phyloP scores from a whole-genome alignment of 2,797 vertebrate species.

The Halcyon chelicuti region DNA sequence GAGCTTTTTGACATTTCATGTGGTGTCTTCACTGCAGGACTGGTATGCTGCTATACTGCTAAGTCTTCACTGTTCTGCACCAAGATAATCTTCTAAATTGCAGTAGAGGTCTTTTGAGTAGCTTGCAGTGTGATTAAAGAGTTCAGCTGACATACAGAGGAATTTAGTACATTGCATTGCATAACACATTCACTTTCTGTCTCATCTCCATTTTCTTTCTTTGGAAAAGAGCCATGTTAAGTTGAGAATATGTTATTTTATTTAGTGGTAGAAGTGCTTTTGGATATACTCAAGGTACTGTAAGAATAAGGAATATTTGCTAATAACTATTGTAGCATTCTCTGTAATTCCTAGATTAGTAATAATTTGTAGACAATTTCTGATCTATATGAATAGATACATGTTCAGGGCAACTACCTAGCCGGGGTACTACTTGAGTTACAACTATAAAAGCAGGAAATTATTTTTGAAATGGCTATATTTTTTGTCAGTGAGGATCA shows the following conservation, averaged over 20 bases:
- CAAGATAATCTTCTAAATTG: not conserved
- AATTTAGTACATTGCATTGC: not conserved
- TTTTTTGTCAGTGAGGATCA: not conserved
- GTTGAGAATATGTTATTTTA: not conserved
- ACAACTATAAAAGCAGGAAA: not conserved
- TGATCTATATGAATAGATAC: not conserved
- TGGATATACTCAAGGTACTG: not conserved
- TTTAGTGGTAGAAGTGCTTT: not conserved
- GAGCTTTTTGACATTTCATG: accelerated
- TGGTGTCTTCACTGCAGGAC: not conserved
- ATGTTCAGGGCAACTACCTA: not conserved
- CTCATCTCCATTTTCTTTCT: not conserved
- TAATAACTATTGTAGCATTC: not conserved
- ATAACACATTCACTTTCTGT: accelerated
- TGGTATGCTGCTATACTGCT: not conserved
- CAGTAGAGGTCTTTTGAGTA: not conserved
- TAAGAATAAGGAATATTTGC: not conserved
- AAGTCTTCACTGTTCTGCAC: not conserved
- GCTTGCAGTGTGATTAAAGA: not conserved
- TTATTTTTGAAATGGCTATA: not conserved
- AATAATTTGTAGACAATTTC: not conserved
- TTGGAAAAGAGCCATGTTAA: not conserved
- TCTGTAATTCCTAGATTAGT: not conserved
- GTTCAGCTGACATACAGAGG: not conserved
- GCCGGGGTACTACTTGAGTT: not conserved